These are phyloP conservation scores for Metridium senile DNA, from an alignment of 92 coral and sea anemone species.

Conservation along the genomic window DNA sequence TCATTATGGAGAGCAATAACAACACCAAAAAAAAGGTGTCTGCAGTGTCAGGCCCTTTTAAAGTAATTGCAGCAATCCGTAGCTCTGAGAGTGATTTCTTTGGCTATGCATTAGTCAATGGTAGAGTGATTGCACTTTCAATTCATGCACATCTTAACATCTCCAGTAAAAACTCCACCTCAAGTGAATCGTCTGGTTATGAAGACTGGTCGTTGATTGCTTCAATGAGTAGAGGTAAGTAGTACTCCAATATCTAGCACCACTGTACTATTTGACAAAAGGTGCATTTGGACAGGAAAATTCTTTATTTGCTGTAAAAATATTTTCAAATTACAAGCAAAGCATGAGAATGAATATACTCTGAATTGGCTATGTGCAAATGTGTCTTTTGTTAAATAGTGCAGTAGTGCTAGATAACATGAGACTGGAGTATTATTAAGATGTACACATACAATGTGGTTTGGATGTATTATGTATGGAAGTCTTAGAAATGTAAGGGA, in stretches of 20 bases:
- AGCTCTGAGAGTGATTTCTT: constrained; percentile 80
- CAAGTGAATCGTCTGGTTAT: constrained; percentile 80
- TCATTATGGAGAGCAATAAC: constrained; percentile 57
- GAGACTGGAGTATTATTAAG: too few species aligned
- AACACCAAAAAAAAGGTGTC: constrained; percentile 56
- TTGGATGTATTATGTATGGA: too few species aligned
- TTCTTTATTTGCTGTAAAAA: too few species aligned
- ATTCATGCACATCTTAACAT: constrained; percentile 60
- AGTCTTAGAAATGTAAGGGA: too few species aligned
- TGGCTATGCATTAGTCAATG: constrained; percentile 77
- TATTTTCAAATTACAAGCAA: too few species aligned
- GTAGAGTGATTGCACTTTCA: constrained; percentile 84
- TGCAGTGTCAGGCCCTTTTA: constrained; percentile 57
- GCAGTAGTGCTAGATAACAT: too few species aligned
- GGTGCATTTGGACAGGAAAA: too few species aligned
- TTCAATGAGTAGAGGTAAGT: constrained; percentile 96
- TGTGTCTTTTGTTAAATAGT: too few species aligned
- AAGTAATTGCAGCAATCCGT: constrained; percentile 74
- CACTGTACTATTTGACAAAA: too few species aligned
- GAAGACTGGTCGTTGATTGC: constrained; percentile 90
- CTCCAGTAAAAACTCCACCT: constrained; percentile 65
- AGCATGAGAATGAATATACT: too few species aligned
- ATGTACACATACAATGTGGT: too few species aligned
- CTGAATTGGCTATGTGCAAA: too few species aligned
- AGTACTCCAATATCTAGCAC: background rate